Percentiles rank a stretch among this genome's conserved stretches.
These are phyloP conservation scores for Drosophila obscura DNA, from an alignment of 1,140 invertebrate genomes.

Conservation along the genomic window DNA sequence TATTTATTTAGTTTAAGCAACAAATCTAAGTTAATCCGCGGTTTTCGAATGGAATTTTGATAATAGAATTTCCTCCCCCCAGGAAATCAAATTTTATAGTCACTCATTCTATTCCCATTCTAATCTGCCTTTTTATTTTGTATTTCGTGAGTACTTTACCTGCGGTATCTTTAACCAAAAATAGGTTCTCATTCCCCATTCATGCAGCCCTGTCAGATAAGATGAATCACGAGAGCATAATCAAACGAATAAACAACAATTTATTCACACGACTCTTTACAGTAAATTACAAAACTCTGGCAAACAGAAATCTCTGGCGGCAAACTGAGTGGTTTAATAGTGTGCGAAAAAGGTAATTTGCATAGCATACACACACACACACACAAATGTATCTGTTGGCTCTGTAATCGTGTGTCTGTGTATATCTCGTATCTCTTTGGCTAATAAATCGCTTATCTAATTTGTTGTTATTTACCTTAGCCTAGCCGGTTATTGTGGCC, in stretches of 20 bases:
- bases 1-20: too few relatives aligned
- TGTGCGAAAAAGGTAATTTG: slow-evolving; percentile 39
- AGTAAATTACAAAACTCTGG: slow-evolving; percentile 6
- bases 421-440: slow-evolving; percentile 35
- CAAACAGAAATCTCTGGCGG: slow-evolving; percentile 15
- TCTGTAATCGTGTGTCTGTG: slow-evolving; percentile 32
- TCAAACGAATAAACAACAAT: slow-evolving; percentile 31
- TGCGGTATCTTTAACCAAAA: too few relatives aligned
- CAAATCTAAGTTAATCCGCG: too few relatives aligned
- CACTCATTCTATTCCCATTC: too few relatives aligned
- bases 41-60: too few relatives aligned
- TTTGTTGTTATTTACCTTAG: slow-evolving; percentile 66
- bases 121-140: too few relatives aligned
- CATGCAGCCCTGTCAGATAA: not conserved
- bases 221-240: slow-evolving; percentile 36
- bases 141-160: too few relatives aligned
- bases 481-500: slow-evolving; percentile 34
- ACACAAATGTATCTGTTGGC: slow-evolving; percentile 24
- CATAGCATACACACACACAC: slow-evolving; percentile 10
- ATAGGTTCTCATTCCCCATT: too few relatives aligned
- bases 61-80: too few relatives aligned
- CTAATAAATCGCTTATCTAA: slow-evolving; percentile 76
- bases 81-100: too few relatives aligned
- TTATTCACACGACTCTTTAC: slow-evolving; percentile 28
- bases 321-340: too few relatives aligned